phyloP scores from a whole-genome alignment of 1,140 invertebrate species.

The Drusus annulatus region DNA sequence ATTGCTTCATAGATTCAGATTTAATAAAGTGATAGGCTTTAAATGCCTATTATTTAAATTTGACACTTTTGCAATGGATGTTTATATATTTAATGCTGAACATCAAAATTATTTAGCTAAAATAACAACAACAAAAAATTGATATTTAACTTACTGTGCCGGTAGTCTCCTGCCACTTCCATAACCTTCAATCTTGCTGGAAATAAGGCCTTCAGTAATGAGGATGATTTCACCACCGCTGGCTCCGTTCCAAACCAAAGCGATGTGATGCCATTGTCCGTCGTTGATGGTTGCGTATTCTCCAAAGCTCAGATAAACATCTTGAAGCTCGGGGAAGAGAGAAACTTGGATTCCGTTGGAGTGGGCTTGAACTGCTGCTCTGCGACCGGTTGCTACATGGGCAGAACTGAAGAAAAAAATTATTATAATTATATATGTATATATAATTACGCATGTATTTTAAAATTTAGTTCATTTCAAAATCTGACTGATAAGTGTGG shows the following conservation, averaged over 20 bases:
- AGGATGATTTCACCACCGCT: slow-evolving; percentile 87
- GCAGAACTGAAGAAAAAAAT: slow-evolving; percentile 75
- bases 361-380: slow-evolving; percentile 89
- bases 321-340: slow-evolving; percentile 89
- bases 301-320: slow-evolving; percentile 91
- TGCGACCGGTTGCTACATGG: slow-evolving; percentile 84
- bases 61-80: no score
- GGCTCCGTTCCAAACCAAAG: slow-evolving; percentile 92
- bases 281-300: slow-evolving; percentile 96
- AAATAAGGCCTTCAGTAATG: slow-evolving; percentile 94
- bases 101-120: no score
- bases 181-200: slow-evolving; percentile 90
- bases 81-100: no score
- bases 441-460: no score
- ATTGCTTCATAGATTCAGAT: no score
- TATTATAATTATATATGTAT: no score
- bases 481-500: no score
- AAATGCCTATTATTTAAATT: no score
- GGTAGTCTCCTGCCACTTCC: slow-evolving; percentile 84
- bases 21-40: no score
- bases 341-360: slow-evolving; percentile 92
- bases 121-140: not conserved
- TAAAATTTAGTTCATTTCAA: no score
- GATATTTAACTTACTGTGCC: slow-evolving; percentile 77
- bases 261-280: slow-evolving; percentile 97